Evolutionary conservation across 2,888 invertebrate genomes (phyloP), one percentile per base, ranked within the genome.

Genomic region (Liodrosophila aerea): DNA sequence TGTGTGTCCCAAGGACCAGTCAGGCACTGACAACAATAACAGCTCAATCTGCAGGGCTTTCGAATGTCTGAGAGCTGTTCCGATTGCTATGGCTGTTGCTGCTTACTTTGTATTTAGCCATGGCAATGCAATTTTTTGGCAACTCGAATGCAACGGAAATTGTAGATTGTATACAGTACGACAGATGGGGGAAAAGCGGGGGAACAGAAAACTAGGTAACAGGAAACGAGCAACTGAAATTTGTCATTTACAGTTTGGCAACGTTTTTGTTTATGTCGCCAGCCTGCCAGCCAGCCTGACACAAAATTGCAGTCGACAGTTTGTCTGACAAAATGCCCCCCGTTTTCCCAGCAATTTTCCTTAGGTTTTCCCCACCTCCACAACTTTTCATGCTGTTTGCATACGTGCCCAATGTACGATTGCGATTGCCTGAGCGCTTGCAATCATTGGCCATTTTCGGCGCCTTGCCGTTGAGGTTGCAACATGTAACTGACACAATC

Each of bases 401-500:
- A 80, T 85, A 78, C 86, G 78, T 78, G 86, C 78, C 84, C 81
- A 62, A 80, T 80, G 84, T 85, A 73, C 68, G 76, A 80, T 78
- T 83, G 76, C 65, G 76, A 80, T 78, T 83, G 81, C 76, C 81
- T 66, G 81, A 73, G 61, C 62, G 81, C 73, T 52, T 61, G 63
- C 81, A 76, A 62, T 76, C 68, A 80, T 73, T 63, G 77, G 69
- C 64, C 47, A 40, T 39, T 41, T 44, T 40, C 43, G 59, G 62
- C 39, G 9, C 11, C 18, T 16, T 18, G 39, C 39, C 18, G 39
- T 40, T 43, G 62, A 53, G 75, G 47, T 41, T 65, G 84, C 74
- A 80, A 83, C 86, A 73, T 80, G 80, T 80, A 85, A 80, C 60
- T 84, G 80, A 85, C 80, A 80, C 86, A 83, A 80, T 85, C 77